Conservation (phyloP, 2,888 invertebrate genomes). For the Cheilosia vernalis region DNA sequence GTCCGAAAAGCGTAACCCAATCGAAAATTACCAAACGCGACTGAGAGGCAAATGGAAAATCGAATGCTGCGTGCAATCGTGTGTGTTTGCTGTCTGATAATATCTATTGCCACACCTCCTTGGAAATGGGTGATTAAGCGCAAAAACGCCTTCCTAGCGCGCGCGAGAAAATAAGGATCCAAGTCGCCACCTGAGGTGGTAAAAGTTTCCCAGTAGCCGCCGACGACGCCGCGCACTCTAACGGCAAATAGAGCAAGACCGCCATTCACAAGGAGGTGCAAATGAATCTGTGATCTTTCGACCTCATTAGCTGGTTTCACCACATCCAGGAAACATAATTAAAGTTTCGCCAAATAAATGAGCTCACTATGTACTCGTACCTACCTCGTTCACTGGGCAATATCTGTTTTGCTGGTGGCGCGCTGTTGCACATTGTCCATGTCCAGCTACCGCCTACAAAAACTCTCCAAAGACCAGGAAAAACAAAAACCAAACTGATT, state of each 20-base stretch:
- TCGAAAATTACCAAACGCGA: constrained; percentile 61
- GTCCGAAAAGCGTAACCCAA: constrained; percentile 53
- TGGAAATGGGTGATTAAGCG: constrained; percentile 53
- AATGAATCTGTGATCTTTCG: constrained; percentile 72
- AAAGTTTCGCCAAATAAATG: constrained; percentile 74
- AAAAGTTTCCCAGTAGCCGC: constrained; percentile 59
- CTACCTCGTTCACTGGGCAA: constrained; percentile 17
- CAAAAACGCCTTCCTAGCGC: constrained; percentile 53
- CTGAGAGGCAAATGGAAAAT: constrained; percentile 24
- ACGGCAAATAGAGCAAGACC: constrained; percentile 36
- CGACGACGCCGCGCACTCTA: not conserved
- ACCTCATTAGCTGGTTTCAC: constrained; percentile 73
- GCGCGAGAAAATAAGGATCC: constrained; percentile 51
- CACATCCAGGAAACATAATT: constrained; percentile 74
- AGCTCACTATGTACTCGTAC: constrained; percentile 19
- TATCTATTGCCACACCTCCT: constrained; percentile 62
- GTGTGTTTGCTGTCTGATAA: constrained; percentile 55
- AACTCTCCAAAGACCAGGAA: constrained; percentile 16
- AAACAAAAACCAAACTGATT: constrained; percentile 61
- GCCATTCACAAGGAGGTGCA: constrained; percentile 59
- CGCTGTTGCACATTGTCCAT: constrained; percentile 2
- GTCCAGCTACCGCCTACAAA: constrained; percentile 41
- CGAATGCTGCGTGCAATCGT: constrained; percentile 16
- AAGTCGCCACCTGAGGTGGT: constrained; percentile 64
- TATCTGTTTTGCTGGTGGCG: constrained; percentile 42